A percentile compares a stretch with the other conserved stretches of the same genome.
Conservation (phyloP, 2,797 vertebrate species). For the Chrosomus eos region DNA sequence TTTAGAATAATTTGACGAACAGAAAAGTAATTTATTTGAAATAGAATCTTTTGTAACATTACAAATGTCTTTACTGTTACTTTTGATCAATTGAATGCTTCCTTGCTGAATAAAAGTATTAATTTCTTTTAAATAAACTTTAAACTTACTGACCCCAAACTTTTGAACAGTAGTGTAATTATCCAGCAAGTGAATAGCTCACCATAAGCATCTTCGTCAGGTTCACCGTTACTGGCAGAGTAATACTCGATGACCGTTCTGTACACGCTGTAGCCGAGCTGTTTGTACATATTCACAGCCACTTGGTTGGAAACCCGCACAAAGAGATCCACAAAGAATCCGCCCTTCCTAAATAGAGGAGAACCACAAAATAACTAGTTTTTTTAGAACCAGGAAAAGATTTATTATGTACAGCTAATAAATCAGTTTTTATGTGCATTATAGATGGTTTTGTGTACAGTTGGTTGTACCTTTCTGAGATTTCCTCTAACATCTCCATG, state of each 20-base stretch:
- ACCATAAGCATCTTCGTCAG: slow-evolving; percentile 95
- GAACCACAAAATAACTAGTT: not conserved
- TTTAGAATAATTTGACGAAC: not conserved
- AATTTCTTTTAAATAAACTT: not conserved
- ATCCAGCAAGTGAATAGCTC: slow-evolving; percentile 52
- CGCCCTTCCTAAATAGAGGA: slow-evolving; percentile 85
- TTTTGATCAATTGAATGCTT: not conserved
- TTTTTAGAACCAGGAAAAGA: not conserved
- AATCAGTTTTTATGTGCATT: no score
- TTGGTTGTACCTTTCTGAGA: slow-evolving; percentile 87
- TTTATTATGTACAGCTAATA: not conserved
- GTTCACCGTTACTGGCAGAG: slow-evolving; percentile 93
- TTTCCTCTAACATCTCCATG: slow-evolving; percentile 96
- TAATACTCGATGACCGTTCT: slow-evolving; percentile 94
- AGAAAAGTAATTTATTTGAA: not conserved
- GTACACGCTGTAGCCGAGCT: slow-evolving; percentile 94
- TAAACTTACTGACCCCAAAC: not conserved
- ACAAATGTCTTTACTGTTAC: not conserved
- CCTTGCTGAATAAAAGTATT: not conserved
- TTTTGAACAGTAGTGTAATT: not conserved
- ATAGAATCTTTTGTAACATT: not conserved
- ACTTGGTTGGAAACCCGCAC: slow-evolving; percentile 97
- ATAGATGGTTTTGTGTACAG: not conserved
- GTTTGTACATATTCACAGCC: slow-evolving; percentile 96
- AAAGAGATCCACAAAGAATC: slow-evolving; percentile 95